Evolutionary conservation across 1,140 invertebrate genomes (phyloP).

Genomic region (Alviniconcha marisindica): DNA sequence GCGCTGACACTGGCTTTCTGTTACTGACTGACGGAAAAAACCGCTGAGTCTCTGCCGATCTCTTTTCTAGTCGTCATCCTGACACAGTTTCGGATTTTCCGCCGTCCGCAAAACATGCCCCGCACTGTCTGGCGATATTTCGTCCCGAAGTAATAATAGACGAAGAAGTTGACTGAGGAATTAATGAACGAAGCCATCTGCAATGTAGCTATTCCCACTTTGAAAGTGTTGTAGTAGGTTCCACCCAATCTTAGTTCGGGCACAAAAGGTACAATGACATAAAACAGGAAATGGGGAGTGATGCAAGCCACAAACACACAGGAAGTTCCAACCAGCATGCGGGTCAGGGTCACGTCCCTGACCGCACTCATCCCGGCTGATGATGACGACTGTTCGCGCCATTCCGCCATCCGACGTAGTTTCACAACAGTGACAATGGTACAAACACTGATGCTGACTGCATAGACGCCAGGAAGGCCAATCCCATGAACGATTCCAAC

Average conservation of each 20-base stretch:
- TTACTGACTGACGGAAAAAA: too few relatives aligned
- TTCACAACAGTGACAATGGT: conserved; percentile 13
- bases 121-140: not conserved
- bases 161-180: conserved; percentile 10
- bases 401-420: not conserved
- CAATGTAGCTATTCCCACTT: not conserved
- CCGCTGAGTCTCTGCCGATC: too few relatives aligned
- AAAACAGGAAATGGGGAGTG: not conserved
- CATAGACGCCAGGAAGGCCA: not conserved
- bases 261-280: not conserved
- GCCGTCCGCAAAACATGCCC: too few relatives aligned
- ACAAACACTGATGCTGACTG: not conserved
- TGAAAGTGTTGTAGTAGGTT: conserved; percentile 7
- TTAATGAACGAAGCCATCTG: not conserved
- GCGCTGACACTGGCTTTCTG: too few relatives aligned
- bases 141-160: not conserved
- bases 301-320: not conserved
- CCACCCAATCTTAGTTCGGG: not conserved
- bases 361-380: not conserved
- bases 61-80: too few relatives aligned
- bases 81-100: too few relatives aligned
- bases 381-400: not conserved
- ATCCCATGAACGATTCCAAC: not conserved
- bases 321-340: not conserved
- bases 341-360: not conserved